Evolutionary conservation across 2,113 vertebrate genomes (phyloP).

Genomic region (Gallinago paraguaiae): DNA sequence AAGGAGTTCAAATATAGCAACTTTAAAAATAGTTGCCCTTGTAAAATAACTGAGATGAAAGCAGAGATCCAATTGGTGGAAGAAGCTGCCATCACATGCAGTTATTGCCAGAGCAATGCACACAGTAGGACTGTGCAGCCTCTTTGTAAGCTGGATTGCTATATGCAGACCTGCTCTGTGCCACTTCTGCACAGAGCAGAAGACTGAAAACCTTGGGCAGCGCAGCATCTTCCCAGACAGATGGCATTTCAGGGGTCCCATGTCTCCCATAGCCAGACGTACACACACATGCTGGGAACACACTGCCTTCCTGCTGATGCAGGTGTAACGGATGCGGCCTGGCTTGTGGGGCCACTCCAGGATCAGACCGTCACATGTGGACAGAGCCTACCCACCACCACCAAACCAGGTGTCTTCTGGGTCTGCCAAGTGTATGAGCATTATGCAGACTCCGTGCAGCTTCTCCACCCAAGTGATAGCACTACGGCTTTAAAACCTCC

Average conservation of each 20-base stretch:
- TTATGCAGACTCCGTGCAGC: neutral
- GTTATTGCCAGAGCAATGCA: slow-evolving; percentile 54
- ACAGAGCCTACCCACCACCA: neutral
- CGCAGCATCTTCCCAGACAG: fast-evolving
- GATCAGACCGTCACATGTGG: neutral
- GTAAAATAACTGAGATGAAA: slow-evolving; percentile 39
- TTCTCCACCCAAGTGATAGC: neutral
- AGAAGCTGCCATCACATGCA: slow-evolving; percentile 21
- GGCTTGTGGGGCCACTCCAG: neutral
- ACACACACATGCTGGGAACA: neutral
- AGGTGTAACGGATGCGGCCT: neutral
- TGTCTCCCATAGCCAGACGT: neutral
- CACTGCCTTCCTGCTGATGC: neutral
- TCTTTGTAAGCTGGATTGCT: neutral
- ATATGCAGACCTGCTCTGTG: neutral
- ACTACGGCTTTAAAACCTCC: neutral
- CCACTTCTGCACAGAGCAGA: neutral
- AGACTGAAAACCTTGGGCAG: neutral
- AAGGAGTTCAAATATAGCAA: slow-evolving; percentile 50
- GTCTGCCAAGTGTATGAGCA: neutral
- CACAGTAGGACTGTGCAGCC: neutral
- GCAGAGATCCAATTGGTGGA: slow-evolving; percentile 25
- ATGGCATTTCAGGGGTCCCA: neutral
- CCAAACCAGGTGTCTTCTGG: neutral
- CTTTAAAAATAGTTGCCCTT: slow-evolving; percentile 61